Base-by-base conservation (phyloP, 2,113 vertebrate genomes). In the Dendrocopos noguchii region DNA sequence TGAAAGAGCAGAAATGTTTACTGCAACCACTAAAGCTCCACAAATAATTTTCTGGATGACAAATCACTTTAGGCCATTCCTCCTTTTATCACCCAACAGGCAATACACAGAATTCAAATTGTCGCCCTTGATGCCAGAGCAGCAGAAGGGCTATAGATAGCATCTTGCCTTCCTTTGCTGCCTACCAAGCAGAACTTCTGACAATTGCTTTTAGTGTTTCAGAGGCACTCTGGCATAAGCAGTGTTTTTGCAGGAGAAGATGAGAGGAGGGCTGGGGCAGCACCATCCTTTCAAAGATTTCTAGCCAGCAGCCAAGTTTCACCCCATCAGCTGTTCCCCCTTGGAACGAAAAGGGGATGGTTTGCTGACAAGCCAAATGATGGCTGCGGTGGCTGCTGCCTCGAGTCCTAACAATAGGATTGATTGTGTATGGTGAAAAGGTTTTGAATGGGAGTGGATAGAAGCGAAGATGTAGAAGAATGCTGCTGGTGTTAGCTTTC, bases 381-480 rank as follows among this genome's bases (percentile, higher is more conserved):
- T 5, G 89, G 80, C 57, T 80, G 65, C 15, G 0, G 91, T 76
- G 81, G 82, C 88, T 92, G 87, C 68, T 92, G 94, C 81, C 64
- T 91, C 89, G 31, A 66, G 47, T 92, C 80, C 63, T 90, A 84
- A 96, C 91, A 97, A 96, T 90, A 70, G 94, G 28, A 88, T 61
- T 95, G 94, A 96, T 97, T 97, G 92, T 97, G 82, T 90, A 74
- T n/a, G 82, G 76, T 90, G 74, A 95, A 95, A 95, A 92, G 81
- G 3, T 31, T 92, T 92, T 92, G 81, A 97, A 96, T 90, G 71
- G 94, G 95, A 96, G 90, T 86, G 97, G 96, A 96, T 87, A 93
- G 60, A 66, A 96, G 90, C 61, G 46, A 91, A 91, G 92, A 95
- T 66, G 34, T 42, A 20, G 52, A 91, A 97, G 95, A 96, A 86